These are phyloP conservation scores for Ctenoplectra terminalis DNA, from an alignment of 1,140 invertebrate genomes.

Conservation along the genomic window DNA sequence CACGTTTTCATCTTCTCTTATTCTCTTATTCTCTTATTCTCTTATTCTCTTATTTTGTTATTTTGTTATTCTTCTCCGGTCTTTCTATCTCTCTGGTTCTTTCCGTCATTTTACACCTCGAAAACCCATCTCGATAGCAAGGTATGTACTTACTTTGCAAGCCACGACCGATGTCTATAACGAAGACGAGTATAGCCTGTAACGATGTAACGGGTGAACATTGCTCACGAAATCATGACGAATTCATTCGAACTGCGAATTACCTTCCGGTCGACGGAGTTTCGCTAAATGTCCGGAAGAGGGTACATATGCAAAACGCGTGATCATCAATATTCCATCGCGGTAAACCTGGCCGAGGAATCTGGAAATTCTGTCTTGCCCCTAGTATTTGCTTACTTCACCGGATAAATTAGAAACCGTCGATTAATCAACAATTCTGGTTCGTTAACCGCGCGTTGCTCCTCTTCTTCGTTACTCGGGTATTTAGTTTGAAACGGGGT, in stretches of 20 bases:
- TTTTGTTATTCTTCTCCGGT: slow-evolving; percentile 49
- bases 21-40: slow-evolving; percentile 47
- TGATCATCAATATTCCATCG: slow-evolving; percentile 68
- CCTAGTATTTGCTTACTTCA: slow-evolving; percentile 47
- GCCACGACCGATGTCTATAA: slow-evolving; percentile 57
- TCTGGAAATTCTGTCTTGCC: slow-evolving; percentile 62
- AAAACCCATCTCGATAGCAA: slow-evolving; percentile 50
- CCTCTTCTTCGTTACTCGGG: slow-evolving; percentile 6
- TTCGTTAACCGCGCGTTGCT: slow-evolving; percentile 37
- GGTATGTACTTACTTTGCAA: slow-evolving; percentile 69
- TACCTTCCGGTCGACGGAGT: slow-evolving; percentile 65
- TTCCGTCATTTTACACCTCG: slow-evolving; percentile 54
- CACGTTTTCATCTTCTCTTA: slow-evolving; percentile 42
- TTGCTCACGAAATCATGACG: slow-evolving; percentile 66
- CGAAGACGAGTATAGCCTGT: slow-evolving; percentile 60
- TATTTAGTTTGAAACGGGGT: background rate
- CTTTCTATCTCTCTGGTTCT: slow-evolving; percentile 46
- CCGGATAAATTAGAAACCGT: slow-evolving; percentile 55
- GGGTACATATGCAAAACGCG: slow-evolving; percentile 60
- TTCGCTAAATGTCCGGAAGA: slow-evolving; percentile 68
- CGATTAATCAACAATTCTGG: slow-evolving; percentile 56
- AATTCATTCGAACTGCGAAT: slow-evolving; percentile 66
- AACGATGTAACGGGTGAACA: slow-evolving; percentile 71
- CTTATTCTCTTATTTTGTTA: slow-evolving; percentile 35
- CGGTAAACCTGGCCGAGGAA: slow-evolving; percentile 58